These are phyloP conservation scores for Pomatostomus ruficeps DNA, from an alignment of 2,113 vertebrate species.

Conservation along the genomic window DNA sequence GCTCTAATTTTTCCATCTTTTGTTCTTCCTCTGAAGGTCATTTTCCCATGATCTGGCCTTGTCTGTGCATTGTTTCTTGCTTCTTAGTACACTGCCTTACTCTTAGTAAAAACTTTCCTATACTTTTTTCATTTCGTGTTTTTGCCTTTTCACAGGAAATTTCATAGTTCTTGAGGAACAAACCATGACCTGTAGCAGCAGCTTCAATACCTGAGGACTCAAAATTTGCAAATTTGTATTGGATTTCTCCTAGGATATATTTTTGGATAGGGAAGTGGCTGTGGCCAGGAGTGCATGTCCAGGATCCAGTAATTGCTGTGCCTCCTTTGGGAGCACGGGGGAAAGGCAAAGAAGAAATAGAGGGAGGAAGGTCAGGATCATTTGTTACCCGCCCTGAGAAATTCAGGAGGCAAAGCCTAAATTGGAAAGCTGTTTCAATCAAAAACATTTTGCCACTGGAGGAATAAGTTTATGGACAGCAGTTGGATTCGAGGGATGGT, in stretches of 20 bases:
- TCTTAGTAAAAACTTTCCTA: background rate
- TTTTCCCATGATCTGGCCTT: background rate
- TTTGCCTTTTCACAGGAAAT: background rate
- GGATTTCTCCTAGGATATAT: background rate
- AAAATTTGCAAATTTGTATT: background rate
- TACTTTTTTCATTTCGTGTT: background rate
- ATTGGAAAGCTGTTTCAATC: slow-evolving; percentile 25
- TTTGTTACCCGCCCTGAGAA: background rate
- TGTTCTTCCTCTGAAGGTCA: background rate
- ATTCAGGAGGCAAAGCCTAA: background rate
- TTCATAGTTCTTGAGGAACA: background rate
- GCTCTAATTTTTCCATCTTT: background rate
- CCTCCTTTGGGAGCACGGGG: background rate
- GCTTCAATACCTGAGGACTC: background rate
- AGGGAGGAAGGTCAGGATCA: background rate
- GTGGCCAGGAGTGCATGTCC: background rate
- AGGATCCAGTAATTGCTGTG: background rate
- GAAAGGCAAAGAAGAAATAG: background rate
- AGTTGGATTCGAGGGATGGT: background rate
- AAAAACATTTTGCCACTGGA: background rate
- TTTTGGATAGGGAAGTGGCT: background rate
- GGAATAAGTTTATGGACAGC: background rate
- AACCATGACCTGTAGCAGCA: background rate
- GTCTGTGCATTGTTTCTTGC: background rate
- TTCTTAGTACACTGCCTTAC: background rate